Percentiles rank a stretch among this genome's conserved stretches.
These are phyloP conservation scores for Hylaeus volcanicus DNA, from an alignment of 1,140 invertebrate genomes.

Conservation along the genomic window DNA sequence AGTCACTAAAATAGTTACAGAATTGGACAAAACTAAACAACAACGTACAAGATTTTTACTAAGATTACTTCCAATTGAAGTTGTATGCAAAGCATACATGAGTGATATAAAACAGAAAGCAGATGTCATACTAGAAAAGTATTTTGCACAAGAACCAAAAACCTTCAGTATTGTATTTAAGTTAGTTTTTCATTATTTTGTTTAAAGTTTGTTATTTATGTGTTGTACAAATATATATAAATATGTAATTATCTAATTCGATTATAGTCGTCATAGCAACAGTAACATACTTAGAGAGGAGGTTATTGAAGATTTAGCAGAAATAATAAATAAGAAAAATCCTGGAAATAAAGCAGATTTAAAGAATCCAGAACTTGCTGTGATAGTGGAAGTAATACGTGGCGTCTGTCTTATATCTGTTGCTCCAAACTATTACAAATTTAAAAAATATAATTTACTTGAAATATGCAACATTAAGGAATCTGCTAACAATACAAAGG, in stretches of 20 bases:
- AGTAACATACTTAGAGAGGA: conserved; percentile 86
- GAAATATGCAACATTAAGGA: conserved; percentile 75
- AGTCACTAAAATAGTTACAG: conserved; percentile 86
- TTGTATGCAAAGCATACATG: conserved; percentile 89
- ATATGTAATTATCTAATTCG: conserved; percentile 30
- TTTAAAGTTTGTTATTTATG: not conserved
- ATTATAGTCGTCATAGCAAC: conserved; percentile 86
- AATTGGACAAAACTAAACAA: conserved; percentile 85
- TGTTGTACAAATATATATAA: no score
- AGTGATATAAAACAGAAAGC: conserved; percentile 87
- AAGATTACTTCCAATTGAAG: conserved; percentile 89
- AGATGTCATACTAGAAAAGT: conserved; percentile 85
- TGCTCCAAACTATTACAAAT: conserved; percentile 84
- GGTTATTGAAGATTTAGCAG: conserved; percentile 87
- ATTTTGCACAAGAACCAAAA: conserved; percentile 86
- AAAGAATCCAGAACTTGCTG: conserved; percentile 87
- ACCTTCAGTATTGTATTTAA: conserved; percentile 91
- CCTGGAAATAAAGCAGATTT: conserved; percentile 71
- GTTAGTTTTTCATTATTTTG: conserved; percentile 69
- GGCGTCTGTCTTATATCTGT: conserved; percentile 84
- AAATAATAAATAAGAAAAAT: conserved; percentile 80
- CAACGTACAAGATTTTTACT: conserved; percentile 88
- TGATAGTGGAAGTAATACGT: conserved; percentile 90
- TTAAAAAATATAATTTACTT: conserved; percentile 86
- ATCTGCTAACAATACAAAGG: not conserved